Base-by-base conservation (phyloP, 2,113 vertebrate species). In the Muscicapa adusta region DNA sequence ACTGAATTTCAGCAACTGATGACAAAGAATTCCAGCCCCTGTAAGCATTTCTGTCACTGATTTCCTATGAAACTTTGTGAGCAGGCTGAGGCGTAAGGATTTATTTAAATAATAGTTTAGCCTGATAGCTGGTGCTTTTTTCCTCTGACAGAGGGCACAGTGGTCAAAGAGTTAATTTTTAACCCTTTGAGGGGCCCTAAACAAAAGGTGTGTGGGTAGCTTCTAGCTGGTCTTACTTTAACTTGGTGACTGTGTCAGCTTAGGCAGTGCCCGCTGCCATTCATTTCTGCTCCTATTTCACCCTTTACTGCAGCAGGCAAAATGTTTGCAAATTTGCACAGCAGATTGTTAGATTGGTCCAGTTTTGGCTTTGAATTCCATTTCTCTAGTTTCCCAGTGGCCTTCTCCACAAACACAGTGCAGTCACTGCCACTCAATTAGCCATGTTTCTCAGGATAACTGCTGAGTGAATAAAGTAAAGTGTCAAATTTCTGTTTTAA, bases 261-360 rank as follows among this genome's bases (percentile, higher is more conserved):
- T 38, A 43, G 5, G 6, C 20, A 68, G 15, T 60, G 26, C 3
- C 14, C 12, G 10, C 16, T 4, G 4, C 24, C 28, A 28, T 57
- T 54, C 1, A 19, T 50, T 88, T 78, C 38, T 81, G 42, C 8
- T 74, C 19, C 25, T 5, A 14, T 42, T n/a, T 85, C 36, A 7
- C 3, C 12, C 31, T 20, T 60, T 20, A 26, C 60, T 68, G 61
- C 8, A 40, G 2, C 9, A 68, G 20, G 14, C 25, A 72, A 83
- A 72, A 42, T 8, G 1, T 40, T n/a, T 22, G 5, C 0, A 0
- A n/a, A 47, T 66, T 58, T 80, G 13, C 14, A 40, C 6, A 65
- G 36, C 4, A 40, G 22, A n/a, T 56, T 2, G 1, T 11, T 12
- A 60, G 12, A 18, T 14, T 60, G 6, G n/a, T 65, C 8, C 36